Conservation (phyloP, 1,140 invertebrate genomes). For the Gonioctena quinquepunctata region DNA sequence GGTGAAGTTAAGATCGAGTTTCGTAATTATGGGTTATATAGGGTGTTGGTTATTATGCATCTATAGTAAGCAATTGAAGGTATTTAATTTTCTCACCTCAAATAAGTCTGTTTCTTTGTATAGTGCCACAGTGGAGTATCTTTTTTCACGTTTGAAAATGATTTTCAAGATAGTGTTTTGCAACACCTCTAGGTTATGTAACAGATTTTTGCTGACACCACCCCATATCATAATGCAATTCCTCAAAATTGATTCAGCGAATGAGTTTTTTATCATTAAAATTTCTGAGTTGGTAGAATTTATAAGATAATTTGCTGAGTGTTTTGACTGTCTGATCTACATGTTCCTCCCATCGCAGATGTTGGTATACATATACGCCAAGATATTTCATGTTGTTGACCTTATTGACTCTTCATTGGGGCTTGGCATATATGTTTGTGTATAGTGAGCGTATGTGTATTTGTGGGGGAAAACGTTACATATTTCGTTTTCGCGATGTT, state of each 20-base stretch:
- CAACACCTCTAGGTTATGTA: not conserved
- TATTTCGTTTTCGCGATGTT: not conserved
- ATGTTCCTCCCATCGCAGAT: not conserved
- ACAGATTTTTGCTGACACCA: not conserved
- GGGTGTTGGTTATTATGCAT: not conserved
- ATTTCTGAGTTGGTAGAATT: not conserved
- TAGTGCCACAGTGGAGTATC: not conserved
- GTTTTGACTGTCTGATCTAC: not conserved
- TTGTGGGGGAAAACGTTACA: not conserved
- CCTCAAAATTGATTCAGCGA: not conserved
- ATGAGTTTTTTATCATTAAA: not conserved
- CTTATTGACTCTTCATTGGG: too few relatives aligned
- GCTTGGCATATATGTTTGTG: not conserved
- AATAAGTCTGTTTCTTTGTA: not conserved
- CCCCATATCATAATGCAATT: not conserved
- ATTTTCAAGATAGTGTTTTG: not conserved
- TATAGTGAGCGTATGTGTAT: not conserved
- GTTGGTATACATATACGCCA: not conserved
- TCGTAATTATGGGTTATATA: not conserved
- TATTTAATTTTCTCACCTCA: not conserved
- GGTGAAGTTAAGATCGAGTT: not conserved
- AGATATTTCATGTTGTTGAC: too few relatives aligned
- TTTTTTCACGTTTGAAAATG: not conserved
- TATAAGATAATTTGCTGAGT: too few relatives aligned
- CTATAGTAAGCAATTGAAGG: not conserved